A percentile compares a stretch with the other conserved stretches of the same genome.
These are phyloP conservation scores for Drosophila obscura DNA, from an alignment of 1,140 invertebrate genomes.

Conservation along the genomic window DNA sequence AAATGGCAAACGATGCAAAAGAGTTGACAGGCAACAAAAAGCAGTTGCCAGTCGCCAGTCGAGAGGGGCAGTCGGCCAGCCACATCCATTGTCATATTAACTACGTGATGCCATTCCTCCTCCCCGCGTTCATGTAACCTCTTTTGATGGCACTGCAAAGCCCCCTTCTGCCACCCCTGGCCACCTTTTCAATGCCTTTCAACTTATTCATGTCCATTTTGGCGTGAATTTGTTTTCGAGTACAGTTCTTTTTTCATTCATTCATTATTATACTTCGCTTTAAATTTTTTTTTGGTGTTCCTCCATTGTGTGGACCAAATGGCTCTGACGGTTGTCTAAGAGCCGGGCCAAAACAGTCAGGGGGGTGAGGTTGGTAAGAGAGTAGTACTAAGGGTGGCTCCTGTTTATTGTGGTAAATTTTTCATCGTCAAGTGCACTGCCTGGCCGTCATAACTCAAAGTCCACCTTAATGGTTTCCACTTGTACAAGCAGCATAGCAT, in stretches of 20 bases:
- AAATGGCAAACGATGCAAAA: slow-evolving; percentile 49
- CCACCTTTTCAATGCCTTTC: slow-evolving; percentile 61
- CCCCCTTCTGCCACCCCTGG: neutral
- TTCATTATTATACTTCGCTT: slow-evolving; percentile 17
- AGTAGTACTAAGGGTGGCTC: slow-evolving; percentile 11
- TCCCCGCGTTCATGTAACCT: neutral
- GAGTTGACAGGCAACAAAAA: slow-evolving; percentile 63
- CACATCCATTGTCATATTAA: slow-evolving; percentile 69
- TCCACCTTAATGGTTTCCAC: slow-evolving; percentile 71
- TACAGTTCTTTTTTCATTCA: slow-evolving; percentile 33
- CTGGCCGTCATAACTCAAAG: slow-evolving; percentile 76
- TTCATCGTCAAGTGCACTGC: slow-evolving; percentile 72
- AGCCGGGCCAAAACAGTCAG: slow-evolving; percentile 8
- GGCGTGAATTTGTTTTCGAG: slow-evolving; percentile 71
- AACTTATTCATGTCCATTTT: slow-evolving; percentile 80
- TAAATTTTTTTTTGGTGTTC: slow-evolving; percentile 31
- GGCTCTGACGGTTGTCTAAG: slow-evolving; percentile 46
- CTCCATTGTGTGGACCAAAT: slow-evolving; percentile 67
- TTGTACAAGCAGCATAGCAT: slow-evolving; percentile 56
- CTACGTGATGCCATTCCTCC: slow-evolving; percentile 39
- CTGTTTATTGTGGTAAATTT: slow-evolving; percentile 72
- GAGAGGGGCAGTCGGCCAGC: slow-evolving; percentile 49
- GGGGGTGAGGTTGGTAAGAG: slow-evolving; percentile 1
- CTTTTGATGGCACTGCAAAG: neutral
- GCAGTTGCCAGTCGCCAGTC: slow-evolving; percentile 42